Conservation (phyloP, 2,797 vertebrate genomes). For the Caiman crocodilus region DNA sequence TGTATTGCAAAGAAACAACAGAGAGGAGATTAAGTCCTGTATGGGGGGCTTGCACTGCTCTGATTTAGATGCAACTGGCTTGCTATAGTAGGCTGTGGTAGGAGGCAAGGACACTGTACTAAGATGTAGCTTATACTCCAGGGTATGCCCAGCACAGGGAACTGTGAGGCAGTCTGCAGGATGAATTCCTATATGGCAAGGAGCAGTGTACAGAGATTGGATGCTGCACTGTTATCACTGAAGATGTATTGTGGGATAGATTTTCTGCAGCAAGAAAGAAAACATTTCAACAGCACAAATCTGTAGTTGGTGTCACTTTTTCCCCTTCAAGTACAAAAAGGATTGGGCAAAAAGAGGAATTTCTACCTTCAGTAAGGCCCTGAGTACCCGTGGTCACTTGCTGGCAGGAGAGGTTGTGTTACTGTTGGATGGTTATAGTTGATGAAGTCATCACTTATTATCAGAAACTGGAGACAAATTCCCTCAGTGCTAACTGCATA, state of each 20-base stretch:
- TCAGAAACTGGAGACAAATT: not conserved
- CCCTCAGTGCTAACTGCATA: accelerated
- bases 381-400: not conserved
- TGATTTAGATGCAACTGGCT: not conserved
- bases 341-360: accelerated
- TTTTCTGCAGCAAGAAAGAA: not conserved
- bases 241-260: too few relatives aligned
- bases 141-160: not conserved
- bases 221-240: too few relatives aligned
- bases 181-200: too few relatives aligned
- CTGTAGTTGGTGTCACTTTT: accelerated
- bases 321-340: not conserved
- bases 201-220: not conserved
- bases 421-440: not conserved
- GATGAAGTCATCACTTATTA: not conserved
- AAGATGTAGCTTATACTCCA: not conserved
- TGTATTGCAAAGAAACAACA: not conserved
- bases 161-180: not conserved
- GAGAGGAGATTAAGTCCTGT: not conserved
- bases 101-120: not conserved
- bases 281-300: not conserved
- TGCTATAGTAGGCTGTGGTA: not conserved
- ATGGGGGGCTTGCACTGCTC: not conserved
- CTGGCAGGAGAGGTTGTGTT: not conserved
- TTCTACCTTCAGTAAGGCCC: not conserved